These are phyloP conservation scores for Apaloderma vittatum DNA, from an alignment of 2,113 vertebrate genomes.

Conservation along the genomic window DNA sequence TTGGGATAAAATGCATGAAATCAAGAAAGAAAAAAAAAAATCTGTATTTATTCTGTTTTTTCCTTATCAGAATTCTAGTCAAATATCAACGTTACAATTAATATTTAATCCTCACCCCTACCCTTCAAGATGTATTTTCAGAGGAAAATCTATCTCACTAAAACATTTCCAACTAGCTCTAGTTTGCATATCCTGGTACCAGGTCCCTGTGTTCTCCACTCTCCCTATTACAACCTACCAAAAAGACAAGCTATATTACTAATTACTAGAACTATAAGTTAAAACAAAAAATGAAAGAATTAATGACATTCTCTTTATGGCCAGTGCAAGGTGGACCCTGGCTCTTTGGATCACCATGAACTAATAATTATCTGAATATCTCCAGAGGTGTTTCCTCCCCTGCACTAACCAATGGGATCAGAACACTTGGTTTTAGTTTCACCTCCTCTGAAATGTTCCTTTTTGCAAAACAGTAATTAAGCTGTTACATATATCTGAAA, in stretches of 20 bases:
- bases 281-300: not conserved
- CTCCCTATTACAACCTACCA: not conserved
- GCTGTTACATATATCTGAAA: not conserved
- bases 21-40: not conserved
- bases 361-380: not conserved
- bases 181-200: not conserved
- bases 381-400: not conserved
- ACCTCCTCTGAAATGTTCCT: not conserved
- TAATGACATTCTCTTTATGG: not conserved
- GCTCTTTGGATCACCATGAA: not conserved
- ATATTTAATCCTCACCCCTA: not conserved
- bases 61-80: not conserved
- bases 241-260: not conserved
- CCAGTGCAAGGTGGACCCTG: not conserved
- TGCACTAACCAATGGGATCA: not conserved
- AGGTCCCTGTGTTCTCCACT: rapidly evolving
- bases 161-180: not conserved
- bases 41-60: not conserved
- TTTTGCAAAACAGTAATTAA: not conserved
- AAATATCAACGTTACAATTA: not conserved
- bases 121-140: not conserved
- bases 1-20: not conserved
- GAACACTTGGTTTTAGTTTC: not conserved
- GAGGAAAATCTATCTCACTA: not conserved
- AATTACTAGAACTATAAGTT: not conserved